Evolutionary conservation across 2,888 invertebrate genomes (phyloP).

Genomic region (Luperina nickerlii): DNA sequence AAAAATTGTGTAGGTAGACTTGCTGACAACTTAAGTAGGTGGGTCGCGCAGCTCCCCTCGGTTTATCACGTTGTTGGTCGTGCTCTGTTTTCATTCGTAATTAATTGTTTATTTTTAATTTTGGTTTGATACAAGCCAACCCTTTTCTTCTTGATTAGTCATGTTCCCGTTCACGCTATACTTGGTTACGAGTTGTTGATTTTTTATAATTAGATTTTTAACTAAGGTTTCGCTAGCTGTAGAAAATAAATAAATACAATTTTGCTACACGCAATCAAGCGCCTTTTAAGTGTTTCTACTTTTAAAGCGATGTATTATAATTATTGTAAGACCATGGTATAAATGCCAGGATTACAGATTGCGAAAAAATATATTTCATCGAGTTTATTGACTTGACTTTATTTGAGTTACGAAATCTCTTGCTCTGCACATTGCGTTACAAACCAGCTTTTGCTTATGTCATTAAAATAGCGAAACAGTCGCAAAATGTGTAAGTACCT

Average conservation of each 20-base stretch:
- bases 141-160: not conserved
- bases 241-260: not conserved
- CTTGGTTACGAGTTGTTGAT: conserved; percentile 2
- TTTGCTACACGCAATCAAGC: not conserved
- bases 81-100: conserved; percentile 23
- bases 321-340: conserved; percentile 11
- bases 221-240: not conserved
- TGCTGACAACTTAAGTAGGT: conserved; percentile 25
- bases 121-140: conserved; percentile 1
- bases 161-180: not conserved
- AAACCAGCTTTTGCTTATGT: conserved; percentile 56
- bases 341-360: conserved; percentile 29
- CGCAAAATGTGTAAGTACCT: conserved; percentile 29
- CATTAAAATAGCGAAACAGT: conserved; percentile 47
- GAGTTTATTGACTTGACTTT: conserved; percentile 40
- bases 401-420: conserved; percentile 54
- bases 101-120: conserved; percentile 30
- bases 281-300: conserved; percentile 8
- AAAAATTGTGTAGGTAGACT: conserved; percentile 6
- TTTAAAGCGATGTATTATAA: conserved; percentile 18
- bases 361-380: conserved; percentile 38
- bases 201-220: conserved; percentile 10
- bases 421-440: conserved; percentile 47
- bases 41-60: not conserved
- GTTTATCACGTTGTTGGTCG: conserved; percentile 20